Percentiles rank a stretch among this genome's conserved stretches.
These are phyloP conservation scores for Drosophila subsilvestris DNA, from an alignment of 2,888 invertebrate genomes.

Conservation along the genomic window DNA sequence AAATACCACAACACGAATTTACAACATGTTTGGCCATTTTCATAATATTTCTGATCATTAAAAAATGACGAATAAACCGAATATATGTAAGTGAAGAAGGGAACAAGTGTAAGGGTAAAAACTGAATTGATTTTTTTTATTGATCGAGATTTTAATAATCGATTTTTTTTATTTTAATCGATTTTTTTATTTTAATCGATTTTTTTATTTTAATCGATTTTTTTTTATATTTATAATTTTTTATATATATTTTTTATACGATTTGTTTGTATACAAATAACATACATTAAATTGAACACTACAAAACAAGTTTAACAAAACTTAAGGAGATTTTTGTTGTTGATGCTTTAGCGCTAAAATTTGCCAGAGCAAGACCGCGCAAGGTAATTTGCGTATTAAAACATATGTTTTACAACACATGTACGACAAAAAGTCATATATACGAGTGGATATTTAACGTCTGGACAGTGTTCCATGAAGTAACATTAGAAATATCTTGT, in stretches of 20 bases:
- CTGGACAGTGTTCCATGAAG: background rate
- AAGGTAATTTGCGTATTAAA: background rate
- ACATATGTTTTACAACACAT: background rate
- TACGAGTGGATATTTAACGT: background rate
- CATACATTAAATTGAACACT: conserved; percentile 84
- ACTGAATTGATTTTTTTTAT: conserved; percentile 33
- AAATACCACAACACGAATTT: too few relatives aligned
- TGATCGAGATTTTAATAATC: conserved; percentile 45
- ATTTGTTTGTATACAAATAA: conserved; percentile 83
- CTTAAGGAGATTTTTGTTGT: conserved; percentile 81
- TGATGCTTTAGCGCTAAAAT: background rate
- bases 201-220: conserved; percentile 6
- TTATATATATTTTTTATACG: conserved; percentile 56
- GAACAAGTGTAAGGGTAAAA: too few relatives aligned
- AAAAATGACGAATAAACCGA: too few relatives aligned
- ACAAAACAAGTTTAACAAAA: conserved; percentile 84
- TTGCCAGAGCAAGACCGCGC: background rate
- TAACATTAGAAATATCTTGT: too few relatives aligned
- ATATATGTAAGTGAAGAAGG: too few relatives aligned
- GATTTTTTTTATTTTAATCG: background rate
- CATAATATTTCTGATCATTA: too few relatives aligned
- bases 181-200: conserved; percentile 46
- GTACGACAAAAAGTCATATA: background rate
- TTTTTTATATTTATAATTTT: conserved; percentile 5
- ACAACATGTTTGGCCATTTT: too few relatives aligned